phyloP scores from a whole-genome alignment of 1,140 invertebrate species.

The Bombus waltoni region DNA sequence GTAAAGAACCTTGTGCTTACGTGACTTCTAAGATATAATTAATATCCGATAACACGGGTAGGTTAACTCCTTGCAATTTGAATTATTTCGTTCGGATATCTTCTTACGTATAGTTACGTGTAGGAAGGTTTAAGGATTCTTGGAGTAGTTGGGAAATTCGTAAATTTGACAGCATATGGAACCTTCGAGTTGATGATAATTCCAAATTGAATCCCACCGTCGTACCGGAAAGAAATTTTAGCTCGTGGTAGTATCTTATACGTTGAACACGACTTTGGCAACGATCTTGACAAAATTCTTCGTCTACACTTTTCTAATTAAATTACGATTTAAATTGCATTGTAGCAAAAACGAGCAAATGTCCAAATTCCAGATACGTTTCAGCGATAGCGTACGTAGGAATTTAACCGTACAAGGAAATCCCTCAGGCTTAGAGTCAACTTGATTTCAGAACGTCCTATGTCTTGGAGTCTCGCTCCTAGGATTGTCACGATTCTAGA shows the following conservation, averaged over 20 bases:
- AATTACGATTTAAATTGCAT: not conserved
- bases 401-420: not conserved
- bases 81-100: not conserved
- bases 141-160: too few relatives aligned
- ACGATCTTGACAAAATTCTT: too few relatives aligned
- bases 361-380: not conserved
- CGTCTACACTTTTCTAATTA: too few relatives aligned
- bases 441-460: not conserved
- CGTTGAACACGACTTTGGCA: too few relatives aligned
- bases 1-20: not conserved
- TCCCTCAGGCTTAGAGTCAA: not conserved
- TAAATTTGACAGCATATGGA: too few relatives aligned
- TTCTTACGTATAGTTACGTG: not conserved
- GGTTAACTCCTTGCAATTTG: not conserved
- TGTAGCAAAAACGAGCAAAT: not conserved
- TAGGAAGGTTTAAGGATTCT: too few relatives aligned
- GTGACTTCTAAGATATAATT: not conserved
- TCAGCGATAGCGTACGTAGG: not conserved
- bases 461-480: not conserved
- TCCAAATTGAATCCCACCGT: too few relatives aligned
- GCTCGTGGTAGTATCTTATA: too few relatives aligned
- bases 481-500: not conserved
- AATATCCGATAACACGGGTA: not conserved
- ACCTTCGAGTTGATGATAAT: too few relatives aligned
- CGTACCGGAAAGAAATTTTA: too few relatives aligned